Evolutionary conservation across 2,888 invertebrate genomes (phyloP).

Genomic region (Cheilosia variabilis): DNA sequence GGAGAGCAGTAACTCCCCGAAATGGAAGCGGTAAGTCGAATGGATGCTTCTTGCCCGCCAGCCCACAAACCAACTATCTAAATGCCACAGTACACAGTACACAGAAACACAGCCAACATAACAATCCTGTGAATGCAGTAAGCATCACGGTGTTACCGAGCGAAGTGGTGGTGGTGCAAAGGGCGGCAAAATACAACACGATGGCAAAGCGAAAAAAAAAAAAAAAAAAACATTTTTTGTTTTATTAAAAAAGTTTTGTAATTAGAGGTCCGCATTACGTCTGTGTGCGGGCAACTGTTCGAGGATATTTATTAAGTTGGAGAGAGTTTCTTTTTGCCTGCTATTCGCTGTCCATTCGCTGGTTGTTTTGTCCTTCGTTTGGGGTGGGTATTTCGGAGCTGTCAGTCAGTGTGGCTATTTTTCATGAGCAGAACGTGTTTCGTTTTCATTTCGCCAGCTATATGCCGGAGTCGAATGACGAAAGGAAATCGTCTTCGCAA

Average conservation of each 20-base stretch:
- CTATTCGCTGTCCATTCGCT: not conserved
- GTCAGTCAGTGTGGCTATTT: constrained; percentile 54
- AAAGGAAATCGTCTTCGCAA: constrained; percentile 1
- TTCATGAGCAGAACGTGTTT: constrained; percentile 23
- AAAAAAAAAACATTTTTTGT: constrained; percentile 58
- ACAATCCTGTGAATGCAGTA: constrained; percentile 66
- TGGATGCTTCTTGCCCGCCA: constrained; percentile 9
- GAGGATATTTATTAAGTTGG: constrained; percentile 72
- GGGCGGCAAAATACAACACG: constrained; percentile 3
- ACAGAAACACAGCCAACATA: not conserved
- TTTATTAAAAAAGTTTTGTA: constrained; percentile 76
- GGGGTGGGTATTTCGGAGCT: constrained; percentile 18
- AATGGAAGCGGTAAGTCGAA: constrained; percentile 53
- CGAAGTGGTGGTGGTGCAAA: constrained; percentile 22
- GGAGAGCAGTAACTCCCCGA: constrained; percentile 37
- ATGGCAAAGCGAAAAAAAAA: constrained; percentile 29
- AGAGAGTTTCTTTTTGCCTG: constrained; percentile 52
- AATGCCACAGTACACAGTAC: constrained; percentile 1
- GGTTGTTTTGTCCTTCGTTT: constrained; percentile 27
- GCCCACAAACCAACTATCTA: not conserved
- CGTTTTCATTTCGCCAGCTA: not conserved
- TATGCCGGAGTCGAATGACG: constrained; percentile 1
- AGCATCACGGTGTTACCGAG: constrained; percentile 62
- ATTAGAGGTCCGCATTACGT: constrained; percentile 75
- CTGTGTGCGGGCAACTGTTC: constrained; percentile 58